Evolutionary conservation across 2,888 invertebrate genomes (phyloP), one percentile per base, ranked within the genome.

Genomic region (Embidobia sp.): DNA sequence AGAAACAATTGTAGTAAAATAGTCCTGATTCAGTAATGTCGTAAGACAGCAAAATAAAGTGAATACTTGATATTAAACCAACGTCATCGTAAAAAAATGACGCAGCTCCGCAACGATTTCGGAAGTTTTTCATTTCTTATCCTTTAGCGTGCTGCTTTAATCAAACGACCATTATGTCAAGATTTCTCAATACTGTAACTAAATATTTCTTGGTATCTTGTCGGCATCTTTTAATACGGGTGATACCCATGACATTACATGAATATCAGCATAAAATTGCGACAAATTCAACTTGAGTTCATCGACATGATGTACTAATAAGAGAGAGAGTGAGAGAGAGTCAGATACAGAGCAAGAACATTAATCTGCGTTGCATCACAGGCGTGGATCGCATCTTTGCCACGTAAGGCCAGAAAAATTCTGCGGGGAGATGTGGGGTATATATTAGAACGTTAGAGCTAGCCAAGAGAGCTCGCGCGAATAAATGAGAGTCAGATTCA

Each of bases 331-430:
- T n/a, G n/a, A n/a, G n/a, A n/a, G n/a, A n/a, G n/a, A n/a, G n/a
- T n/a, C n/a, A n/a, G n/a, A n/a, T n/a, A n/a, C n/a, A n/a, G 22
- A 78, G 74, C 64, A 75, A 78, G 78, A 79, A 57, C 76, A 74
- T 77, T 53, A 79, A 78, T 80, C 79, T 82, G 78, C 79, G 83
- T 84, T 86, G 84, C 86, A 87, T 86, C 87, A 86, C 85, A 85
- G 85, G 84, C 87, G 85, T 86, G 85, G 85, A 86, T 87, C 86
- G 81, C 84, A 85, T 84, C 86, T 83, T 80, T 66, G 82, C 80
- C 84, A 85, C 86, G 86, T 83, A 84, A 85, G 82, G 78, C 63
- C 75, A 72, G 76, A 78, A 72, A 69, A 18, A 67, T 57, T 48
- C 27, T 49, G 26, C 19, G 33, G 51, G 49, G 72, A 35, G 26